Base-by-base conservation (phyloP, 2,113 vertebrate species). In the Orcinus orca region DNA sequence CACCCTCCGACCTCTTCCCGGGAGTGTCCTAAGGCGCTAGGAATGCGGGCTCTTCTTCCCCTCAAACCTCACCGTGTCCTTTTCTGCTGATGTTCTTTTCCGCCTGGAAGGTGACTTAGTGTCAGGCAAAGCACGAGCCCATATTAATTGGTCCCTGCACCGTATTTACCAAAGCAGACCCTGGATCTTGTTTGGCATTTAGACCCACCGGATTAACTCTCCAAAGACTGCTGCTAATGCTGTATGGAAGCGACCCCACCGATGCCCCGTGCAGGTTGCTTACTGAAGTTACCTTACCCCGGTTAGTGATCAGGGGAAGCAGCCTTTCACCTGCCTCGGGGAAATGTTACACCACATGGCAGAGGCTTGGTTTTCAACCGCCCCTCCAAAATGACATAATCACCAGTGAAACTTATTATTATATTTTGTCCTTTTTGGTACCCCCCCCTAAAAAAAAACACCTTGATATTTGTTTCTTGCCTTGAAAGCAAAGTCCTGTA, bases 381-480 rank as follows among this genome's bases (percentile, higher is more conserved):
- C 41, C 18, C 7, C 38, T 88, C 31, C 20, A 71, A 82, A 93
- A 76, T 23, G 31, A 50, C 6, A 6, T 55, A 21, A 67, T 79
- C 63, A 60, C 67, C 3, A 0, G 25, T 62, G 47, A 33, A 92
- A 55, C 15, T 38, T 31, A 70, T n/a, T 31, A 33, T 87, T 44
- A 84, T 86, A 14, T 38, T 55, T 60, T 62, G 33, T 21, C 62
- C 1, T 44, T 68, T 65, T 47, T 36, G 17, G 3, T 41, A 14
- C 4, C 1, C 36, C 14, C 4, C 1, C 44, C 2, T 3, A 1
- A 60, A 60, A 60, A 18, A 60, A 60, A 60, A 18, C 4, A 55
- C 8, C 26, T 44, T 81, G n/a, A 17, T 44, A 62, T 31, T 63
- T 80, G 33, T 31, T 77, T 84, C 26, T 53, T 71, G 23, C 8